A percentile compares a stretch with the other conserved stretches of the same genome.
These are phyloP conservation scores for Schmidtea mediterranea DNA, from an alignment of 1,140 invertebrate species.

Conservation along the genomic window DNA sequence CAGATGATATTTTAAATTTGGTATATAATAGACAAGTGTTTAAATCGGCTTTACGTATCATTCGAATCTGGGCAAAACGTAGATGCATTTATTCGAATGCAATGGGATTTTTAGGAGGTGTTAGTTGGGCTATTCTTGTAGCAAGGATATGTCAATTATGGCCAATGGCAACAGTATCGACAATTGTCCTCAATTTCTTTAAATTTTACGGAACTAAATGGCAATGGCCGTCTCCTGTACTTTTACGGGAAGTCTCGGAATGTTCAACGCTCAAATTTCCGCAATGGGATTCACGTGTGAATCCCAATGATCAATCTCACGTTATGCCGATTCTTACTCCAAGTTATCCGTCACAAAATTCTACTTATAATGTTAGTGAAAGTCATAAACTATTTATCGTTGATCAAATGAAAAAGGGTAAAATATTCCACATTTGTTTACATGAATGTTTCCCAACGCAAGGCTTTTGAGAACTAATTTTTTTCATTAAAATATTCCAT, in stretches of 20 bases:
- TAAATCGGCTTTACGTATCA: conserved; percentile 59
- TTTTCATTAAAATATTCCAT: too few relatives aligned
- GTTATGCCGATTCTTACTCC: conserved; percentile 99
- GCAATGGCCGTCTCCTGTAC: conserved; percentile 77
- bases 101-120: conserved; percentile 82
- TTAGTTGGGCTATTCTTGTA: conserved; percentile 97
- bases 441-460: too few relatives aligned
- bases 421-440: too few relatives aligned
- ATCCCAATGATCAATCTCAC: conserved; percentile 64
- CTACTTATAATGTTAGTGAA: conserved; percentile 64
- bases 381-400: background rate
- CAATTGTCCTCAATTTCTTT: conserved; percentile 89
- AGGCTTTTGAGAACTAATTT: too few relatives aligned
- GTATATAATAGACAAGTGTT: conserved; percentile 57
- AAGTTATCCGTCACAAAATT: conserved; percentile 96
- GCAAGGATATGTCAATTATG: conserved; percentile 91
- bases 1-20: conserved; percentile 2
- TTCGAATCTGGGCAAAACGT: conserved; percentile 94
- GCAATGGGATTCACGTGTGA: conserved; percentile 33
- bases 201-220: conserved; percentile 45
- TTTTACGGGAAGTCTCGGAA: conserved; percentile 37
- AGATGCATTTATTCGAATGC: conserved; percentile 94
- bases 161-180: conserved; percentile 75
- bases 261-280: conserved; percentile 9
- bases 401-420: background rate